Conservation (phyloP, 2,113 vertebrate genomes). For the Sander lucioperca region DNA sequence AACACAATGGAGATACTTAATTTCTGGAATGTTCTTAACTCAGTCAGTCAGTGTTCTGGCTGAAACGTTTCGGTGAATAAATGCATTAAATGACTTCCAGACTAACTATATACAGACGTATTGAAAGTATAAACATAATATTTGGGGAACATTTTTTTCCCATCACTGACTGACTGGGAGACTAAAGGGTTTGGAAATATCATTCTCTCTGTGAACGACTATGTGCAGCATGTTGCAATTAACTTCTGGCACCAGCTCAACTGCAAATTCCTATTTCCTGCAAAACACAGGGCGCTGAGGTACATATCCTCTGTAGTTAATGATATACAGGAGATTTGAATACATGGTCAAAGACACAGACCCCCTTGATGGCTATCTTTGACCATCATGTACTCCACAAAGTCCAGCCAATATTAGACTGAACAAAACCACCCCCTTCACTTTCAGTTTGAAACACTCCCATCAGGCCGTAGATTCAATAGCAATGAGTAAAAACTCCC, state of each 20-base stretch:
- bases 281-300: not conserved
- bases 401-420: too few relatives aligned
- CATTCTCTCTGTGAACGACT: constrained; percentile 9
- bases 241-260: constrained; percentile 26
- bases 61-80: constrained; percentile 22
- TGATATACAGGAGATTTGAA: constrained; percentile 13
- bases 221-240: constrained; percentile 46
- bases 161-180: constrained; percentile 20
- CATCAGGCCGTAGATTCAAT: too few relatives aligned
- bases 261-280: constrained; percentile 29
- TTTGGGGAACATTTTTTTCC: constrained; percentile 3
- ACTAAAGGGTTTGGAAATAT: constrained; percentile 20
- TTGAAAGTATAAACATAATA: constrained; percentile 41
- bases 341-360: constrained; percentile 8
- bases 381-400: too few relatives aligned
- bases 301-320: constrained; percentile 10
- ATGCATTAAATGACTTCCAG: constrained; percentile 56
- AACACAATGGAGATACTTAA: not conserved
- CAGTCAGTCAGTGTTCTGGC: constrained; percentile 31
- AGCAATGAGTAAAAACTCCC: too few relatives aligned
- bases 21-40: constrained; percentile 40
- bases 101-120: constrained; percentile 27
- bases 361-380: too few relatives aligned
- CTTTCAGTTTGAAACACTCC: too few relatives aligned
- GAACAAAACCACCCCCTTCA: too few relatives aligned